These are phyloP conservation scores for Pelosia muscerda DNA, from an alignment of 2,888 invertebrate species.

Conservation along the genomic window DNA sequence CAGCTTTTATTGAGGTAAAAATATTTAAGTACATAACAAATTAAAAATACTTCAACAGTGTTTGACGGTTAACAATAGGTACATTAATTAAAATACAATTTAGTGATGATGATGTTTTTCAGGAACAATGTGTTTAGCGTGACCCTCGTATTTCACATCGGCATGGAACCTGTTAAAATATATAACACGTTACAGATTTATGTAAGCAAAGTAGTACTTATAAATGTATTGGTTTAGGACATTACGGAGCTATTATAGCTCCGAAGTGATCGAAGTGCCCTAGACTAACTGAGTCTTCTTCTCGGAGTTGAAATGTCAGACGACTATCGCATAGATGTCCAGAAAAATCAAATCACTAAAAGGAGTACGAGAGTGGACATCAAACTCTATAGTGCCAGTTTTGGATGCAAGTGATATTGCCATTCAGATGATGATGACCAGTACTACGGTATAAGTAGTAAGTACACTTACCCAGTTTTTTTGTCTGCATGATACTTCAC, in stretches of 20 bases:
- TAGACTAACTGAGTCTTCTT: too few species aligned
- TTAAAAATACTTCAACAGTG: background rate
- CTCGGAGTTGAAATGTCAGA: too few species aligned
- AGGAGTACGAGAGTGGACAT: too few species aligned
- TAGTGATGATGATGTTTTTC: conserved; percentile 12
- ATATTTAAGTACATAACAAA: background rate
- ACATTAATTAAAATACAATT: background rate
- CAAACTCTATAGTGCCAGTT: background rate
- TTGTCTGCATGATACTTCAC: conserved; percentile 6
- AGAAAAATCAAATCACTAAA: too few species aligned
- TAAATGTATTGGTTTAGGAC: too few species aligned
- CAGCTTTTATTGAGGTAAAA: too few species aligned
- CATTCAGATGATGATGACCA: too few species aligned
- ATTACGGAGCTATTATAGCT: too few species aligned
- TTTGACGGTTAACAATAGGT: too few species aligned
- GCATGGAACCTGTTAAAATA: conserved; percentile 14
- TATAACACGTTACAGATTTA: background rate
- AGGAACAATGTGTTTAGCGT: conserved; percentile 9
- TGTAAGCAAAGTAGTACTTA: too few species aligned
- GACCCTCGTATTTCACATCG: conserved; percentile 17
- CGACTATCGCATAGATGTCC: too few species aligned
- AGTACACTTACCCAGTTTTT: conserved; percentile 5
- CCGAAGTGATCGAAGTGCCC: too few species aligned
- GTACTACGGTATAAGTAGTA: background rate
- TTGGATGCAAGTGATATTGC: background rate